A percentile compares a stretch with the other conserved stretches of the same genome.
phyloP scores from a whole-genome alignment of 2,797 vertebrate genomes.

The Oceanodroma leucorhoa region DNA sequence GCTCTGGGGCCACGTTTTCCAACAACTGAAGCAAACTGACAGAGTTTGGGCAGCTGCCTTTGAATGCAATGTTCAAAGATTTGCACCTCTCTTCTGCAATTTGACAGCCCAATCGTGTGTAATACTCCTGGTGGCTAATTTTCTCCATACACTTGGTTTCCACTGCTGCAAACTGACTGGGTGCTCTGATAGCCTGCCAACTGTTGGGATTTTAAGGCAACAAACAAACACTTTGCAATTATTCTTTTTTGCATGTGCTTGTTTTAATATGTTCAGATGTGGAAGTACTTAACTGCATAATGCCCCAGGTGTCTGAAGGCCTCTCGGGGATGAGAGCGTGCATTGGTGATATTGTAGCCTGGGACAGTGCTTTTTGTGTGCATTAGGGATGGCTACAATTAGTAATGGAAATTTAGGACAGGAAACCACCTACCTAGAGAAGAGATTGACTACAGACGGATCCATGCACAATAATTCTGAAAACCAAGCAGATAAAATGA shows the following conservation, averaged over 20 bases:
- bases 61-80: background rate
- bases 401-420: conserved; percentile 31
- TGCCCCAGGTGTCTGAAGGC: conserved; percentile 9
- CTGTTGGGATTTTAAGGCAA: background rate
- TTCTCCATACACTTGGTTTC: background rate
- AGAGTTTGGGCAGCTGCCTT: background rate
- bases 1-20: background rate
- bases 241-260: background rate
- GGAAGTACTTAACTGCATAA: conserved; percentile 4
- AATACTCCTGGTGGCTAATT: background rate
- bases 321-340: background rate
- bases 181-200: background rate
- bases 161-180: background rate
- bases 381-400: background rate
- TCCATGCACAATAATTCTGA: conserved; percentile 5
- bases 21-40: background rate
- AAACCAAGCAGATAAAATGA: conserved; percentile 24
- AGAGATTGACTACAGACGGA: background rate
- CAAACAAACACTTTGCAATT: background rate
- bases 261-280: background rate
- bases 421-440: conserved; percentile 41
- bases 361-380: background rate
- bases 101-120: background rate
- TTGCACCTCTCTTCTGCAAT: background rate
- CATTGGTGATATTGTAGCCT: background rate